phyloP scores from a whole-genome alignment of 2,797 vertebrate species.

The Uromys caudimaculatus region DNA sequence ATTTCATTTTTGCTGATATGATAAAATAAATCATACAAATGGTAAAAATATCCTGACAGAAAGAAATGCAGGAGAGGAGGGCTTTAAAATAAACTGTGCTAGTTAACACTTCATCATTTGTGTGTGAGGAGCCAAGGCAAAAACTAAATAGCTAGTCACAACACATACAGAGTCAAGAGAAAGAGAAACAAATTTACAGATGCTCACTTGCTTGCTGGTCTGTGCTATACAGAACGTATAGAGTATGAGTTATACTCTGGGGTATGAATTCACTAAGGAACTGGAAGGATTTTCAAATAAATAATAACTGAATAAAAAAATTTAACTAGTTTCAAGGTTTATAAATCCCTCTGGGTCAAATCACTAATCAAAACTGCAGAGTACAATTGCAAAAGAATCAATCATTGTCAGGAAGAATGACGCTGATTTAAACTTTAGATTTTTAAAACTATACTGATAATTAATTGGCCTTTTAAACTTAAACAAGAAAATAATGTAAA shows the following conservation, averaged over 20 bases:
- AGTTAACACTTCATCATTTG: not conserved
- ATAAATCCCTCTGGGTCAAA: not conserved
- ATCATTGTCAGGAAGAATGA: not conserved
- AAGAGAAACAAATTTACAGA: not conserved
- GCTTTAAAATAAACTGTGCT: not conserved
- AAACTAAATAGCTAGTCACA: not conserved
- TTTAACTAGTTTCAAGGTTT: not conserved
- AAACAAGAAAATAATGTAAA: not conserved
- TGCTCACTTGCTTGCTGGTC: not conserved
- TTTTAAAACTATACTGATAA: not conserved
- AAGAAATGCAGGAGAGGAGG: not conserved
- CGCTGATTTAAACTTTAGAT: conserved; percentile 5
- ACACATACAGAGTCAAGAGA: not conserved
- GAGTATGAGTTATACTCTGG: not conserved
- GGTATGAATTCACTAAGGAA: not conserved
- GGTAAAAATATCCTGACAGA: not conserved
- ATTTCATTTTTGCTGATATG: not conserved
- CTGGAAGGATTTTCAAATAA: not conserved
- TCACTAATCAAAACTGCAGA: not conserved
- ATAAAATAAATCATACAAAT: not conserved
- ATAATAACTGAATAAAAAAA: not conserved
- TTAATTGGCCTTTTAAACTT: not conserved
- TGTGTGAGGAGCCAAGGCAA: not conserved
- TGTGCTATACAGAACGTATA: not conserved
- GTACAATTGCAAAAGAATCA: not conserved